Conservation (phyloP, 2,888 invertebrate species). For the Dichetophora obliterata region DNA sequence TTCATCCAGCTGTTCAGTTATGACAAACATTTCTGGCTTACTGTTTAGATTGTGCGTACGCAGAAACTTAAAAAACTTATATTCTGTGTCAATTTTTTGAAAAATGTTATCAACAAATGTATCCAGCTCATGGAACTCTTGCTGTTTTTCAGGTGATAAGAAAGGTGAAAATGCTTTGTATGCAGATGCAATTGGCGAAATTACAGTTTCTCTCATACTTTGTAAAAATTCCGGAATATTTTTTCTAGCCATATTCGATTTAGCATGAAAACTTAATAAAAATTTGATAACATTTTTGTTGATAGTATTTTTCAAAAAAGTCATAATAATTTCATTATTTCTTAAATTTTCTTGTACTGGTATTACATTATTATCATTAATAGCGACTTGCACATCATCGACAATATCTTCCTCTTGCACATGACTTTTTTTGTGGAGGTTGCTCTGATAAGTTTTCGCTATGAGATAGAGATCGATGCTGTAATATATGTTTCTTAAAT, state of each 20-base stretch:
- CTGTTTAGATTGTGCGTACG: conserved; percentile 35
- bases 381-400: no score
- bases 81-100: conserved; percentile 31
- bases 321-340: no score
- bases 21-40: conserved; percentile 33
- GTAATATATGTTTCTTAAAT: conserved; percentile 25
- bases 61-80: conserved; percentile 34
- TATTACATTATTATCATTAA: no score
- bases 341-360: no score
- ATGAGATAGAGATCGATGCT: no score
- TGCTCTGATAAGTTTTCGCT: no score
- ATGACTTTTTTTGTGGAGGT: no score
- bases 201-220: conserved; percentile 23
- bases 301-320: background rate
- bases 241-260: conserved; percentile 37
- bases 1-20: conserved; percentile 42
- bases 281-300: conserved; percentile 23
- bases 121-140: background rate
- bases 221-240: conserved; percentile 18
- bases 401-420: no score
- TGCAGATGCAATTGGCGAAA: background rate
- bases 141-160: no score
- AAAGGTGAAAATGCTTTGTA: no score
- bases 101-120: background rate
- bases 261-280: conserved; percentile 32